These are phyloP conservation scores for Folsomia candida DNA, from an alignment of 2,888 invertebrate genomes.

Conservation along the genomic window DNA sequence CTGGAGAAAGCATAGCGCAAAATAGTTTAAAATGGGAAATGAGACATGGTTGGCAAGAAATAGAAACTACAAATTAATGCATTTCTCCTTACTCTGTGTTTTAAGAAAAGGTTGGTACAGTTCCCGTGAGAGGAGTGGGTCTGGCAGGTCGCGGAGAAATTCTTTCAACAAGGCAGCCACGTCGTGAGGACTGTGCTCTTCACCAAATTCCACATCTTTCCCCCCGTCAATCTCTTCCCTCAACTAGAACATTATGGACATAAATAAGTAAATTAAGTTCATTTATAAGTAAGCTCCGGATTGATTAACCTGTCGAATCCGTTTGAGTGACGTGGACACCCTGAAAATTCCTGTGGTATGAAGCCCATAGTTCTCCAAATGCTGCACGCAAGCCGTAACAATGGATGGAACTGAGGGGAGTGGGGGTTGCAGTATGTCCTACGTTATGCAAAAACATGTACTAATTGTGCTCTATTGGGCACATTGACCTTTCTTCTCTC, in stretches of 20 bases:
- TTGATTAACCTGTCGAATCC: conserved; percentile 91
- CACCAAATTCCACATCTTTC: conserved; percentile 65
- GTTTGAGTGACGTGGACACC: conserved; percentile 86
- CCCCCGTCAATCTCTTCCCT: conserved; percentile 87
- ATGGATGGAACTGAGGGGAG: conserved; percentile 67
- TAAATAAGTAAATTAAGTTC: conserved; percentile 1
- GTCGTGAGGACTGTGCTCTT: conserved; percentile 86
- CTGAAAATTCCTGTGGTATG: conserved; percentile 86
- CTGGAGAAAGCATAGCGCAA: too few relatives aligned
- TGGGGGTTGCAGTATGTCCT: conserved; percentile 19
- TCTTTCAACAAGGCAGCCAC: conserved; percentile 90
- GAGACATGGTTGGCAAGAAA: background rate
- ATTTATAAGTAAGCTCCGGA: too few relatives aligned
- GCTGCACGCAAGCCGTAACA: conserved; percentile 74
- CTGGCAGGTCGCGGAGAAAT: conserved; percentile 87
- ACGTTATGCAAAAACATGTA: too few relatives aligned
- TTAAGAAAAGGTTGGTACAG: conserved; percentile 85
- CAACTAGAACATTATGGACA: too few relatives aligned
- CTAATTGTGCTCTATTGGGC: too few relatives aligned
- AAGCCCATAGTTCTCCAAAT: conserved; percentile 76
- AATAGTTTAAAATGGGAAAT: background rate
- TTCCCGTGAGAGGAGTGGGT: conserved; percentile 83
- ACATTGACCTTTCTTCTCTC: too few relatives aligned
- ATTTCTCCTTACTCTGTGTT: conserved; percentile 89
- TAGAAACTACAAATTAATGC: too few relatives aligned